A percentile compares a stretch with the other conserved stretches of the same genome.
phyloP scores from a whole-genome alignment of 2,888 invertebrate species.

The Sympetrum striolatum region DNA sequence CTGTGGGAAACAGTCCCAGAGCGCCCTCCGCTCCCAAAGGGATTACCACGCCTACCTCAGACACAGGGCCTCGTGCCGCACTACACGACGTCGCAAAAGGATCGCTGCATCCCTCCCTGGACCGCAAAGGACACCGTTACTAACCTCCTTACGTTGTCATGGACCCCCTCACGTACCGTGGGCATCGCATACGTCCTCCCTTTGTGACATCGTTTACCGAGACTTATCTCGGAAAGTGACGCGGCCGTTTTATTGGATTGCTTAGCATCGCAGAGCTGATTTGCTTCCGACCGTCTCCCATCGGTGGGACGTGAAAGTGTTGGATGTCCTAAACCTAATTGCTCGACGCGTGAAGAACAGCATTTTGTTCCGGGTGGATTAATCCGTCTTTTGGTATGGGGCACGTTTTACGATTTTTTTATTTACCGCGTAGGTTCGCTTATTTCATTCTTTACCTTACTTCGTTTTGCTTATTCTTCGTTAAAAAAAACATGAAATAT shows the following conservation, averaged over 20 bases:
- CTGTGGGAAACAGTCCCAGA: conserved; percentile 6
- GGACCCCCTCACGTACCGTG: background rate
- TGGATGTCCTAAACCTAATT: background rate
- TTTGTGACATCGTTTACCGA: conserved; percentile 19
- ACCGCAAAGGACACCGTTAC: background rate
- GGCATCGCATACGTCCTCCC: background rate
- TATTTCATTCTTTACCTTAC: no score
- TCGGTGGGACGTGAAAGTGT: background rate
- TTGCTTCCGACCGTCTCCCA: background rate
- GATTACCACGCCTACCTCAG: background rate
- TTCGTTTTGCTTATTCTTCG: no score
- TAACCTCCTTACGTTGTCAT: background rate
- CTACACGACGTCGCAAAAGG: background rate
- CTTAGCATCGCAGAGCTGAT: background rate
- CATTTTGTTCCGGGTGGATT: background rate
- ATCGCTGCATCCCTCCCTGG: background rate
- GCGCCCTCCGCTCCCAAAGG: background rate
- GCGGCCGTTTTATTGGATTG: conserved; percentile 22
- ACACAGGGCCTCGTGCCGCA: background rate
- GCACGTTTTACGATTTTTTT: no score
- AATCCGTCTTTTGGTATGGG: no score
- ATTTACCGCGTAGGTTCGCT: no score
- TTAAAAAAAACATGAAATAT: no score
- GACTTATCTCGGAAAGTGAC: background rate
- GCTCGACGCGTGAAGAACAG: background rate